Evolutionary conservation across 1,140 invertebrate species (phyloP).

Genomic region (Ostrea denselamellosa): DNA sequence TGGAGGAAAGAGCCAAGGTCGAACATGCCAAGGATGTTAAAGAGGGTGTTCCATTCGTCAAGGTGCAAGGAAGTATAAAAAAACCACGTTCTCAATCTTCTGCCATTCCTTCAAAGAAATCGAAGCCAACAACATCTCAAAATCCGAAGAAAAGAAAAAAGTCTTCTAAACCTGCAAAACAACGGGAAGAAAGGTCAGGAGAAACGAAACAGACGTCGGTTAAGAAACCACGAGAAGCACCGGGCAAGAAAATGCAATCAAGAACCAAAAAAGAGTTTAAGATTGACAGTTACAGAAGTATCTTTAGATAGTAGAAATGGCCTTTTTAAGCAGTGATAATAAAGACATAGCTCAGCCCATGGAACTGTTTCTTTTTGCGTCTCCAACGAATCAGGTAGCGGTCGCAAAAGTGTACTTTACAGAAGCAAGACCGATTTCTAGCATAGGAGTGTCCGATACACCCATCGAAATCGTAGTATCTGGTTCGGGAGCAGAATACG

Average conservation of each 20-base stretch:
- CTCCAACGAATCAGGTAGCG: conserved; percentile 52
- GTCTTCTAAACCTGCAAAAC: background rate
- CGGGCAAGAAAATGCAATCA: background rate
- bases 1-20: conserved; percentile 50
- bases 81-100: background rate
- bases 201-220: background rate
- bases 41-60: conserved; percentile 16
- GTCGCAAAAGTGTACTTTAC: conserved; percentile 47
- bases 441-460: background rate
- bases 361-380: conserved; percentile 43
- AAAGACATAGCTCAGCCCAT: conserved; percentile 49
- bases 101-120: conserved; percentile 21
- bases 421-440: conserved; percentile 42
- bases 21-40: conserved; percentile 21
- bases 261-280: conserved; percentile 34
- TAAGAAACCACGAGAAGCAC: background rate
- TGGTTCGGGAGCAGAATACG: conserved; percentile 52
- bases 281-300: conserved; percentile 34
- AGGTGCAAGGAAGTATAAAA: conserved; percentile 34
- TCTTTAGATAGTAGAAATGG: conserved; percentile 31
- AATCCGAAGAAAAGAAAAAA: background rate
- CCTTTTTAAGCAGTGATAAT: conserved; percentile 48
- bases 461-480: conserved; percentile 55
- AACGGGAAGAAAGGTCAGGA: background rate
- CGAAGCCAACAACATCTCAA: background rate